Evolutionary conservation across 2,888 invertebrate genomes (phyloP).

Genomic region (Pollenia angustigena): DNA sequence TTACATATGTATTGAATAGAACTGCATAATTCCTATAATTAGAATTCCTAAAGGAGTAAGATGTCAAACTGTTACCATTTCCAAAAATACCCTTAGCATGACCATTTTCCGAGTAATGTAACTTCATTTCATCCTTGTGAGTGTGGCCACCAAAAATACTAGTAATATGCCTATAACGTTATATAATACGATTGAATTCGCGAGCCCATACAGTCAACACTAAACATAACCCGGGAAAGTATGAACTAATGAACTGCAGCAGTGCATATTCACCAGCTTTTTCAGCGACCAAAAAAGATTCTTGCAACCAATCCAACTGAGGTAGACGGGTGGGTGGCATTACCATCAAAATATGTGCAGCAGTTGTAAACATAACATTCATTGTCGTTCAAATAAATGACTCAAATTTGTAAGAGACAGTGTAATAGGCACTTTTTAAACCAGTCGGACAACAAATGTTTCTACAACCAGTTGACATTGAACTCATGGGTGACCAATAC

Average conservation of each 20-base stretch:
- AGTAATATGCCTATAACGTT: too few species aligned
- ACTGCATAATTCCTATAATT: conserved; percentile 92
- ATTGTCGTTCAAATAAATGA: conserved; percentile 92
- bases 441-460: conserved; percentile 90
- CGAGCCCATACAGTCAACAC: too few species aligned
- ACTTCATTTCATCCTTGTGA: conserved; percentile 90
- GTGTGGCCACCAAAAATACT: conserved; percentile 93
- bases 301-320: conserved; percentile 92
- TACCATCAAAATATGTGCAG: conserved; percentile 90
- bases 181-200: too few species aligned
- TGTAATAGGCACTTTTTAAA: conserved; percentile 90
- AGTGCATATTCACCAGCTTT: conserved; percentile 89
- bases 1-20: conserved; percentile 86
- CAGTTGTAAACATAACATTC: conserved; percentile 86
- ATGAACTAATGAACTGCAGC: conserved; percentile 93
- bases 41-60: too few species aligned
- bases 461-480: conserved; percentile 90
- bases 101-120: conserved; percentile 86
- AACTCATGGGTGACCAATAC: conserved; percentile 87
- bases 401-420: conserved; percentile 87
- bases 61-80: conserved; percentile 94
- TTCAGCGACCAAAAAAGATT: conserved; percentile 90
- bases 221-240: conserved; percentile 91
- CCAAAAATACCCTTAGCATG: conserved; percentile 88
- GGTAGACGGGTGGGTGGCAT: conserved; percentile 87